Evolutionary conservation across 2,888 invertebrate species (phyloP).

Genomic region (Tineola bisselliella): DNA sequence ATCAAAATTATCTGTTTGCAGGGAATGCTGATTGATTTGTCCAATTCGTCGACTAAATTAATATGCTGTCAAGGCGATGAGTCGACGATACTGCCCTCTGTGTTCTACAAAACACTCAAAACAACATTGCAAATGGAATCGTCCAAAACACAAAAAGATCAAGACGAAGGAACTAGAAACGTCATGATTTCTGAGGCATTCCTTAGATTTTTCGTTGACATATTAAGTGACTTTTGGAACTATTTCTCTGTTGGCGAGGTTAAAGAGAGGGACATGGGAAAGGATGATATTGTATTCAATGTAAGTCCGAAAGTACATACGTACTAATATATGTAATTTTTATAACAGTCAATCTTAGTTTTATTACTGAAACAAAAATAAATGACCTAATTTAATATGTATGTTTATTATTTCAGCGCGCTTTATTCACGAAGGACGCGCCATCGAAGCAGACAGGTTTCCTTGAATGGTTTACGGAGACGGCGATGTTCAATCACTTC

Average conservation of each 20-base stretch:
- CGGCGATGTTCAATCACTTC: constrained; percentile 85
- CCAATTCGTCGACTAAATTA: constrained; percentile 57
- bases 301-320: too few relatives aligned
- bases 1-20: too few relatives aligned
- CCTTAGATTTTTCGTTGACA: constrained; percentile 76
- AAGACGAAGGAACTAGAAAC: constrained; percentile 64
- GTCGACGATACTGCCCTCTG: constrained; percentile 75
- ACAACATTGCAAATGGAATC: constrained; percentile 57
- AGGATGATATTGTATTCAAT: constrained; percentile 46
- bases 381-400: too few relatives aligned
- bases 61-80: constrained; percentile 79
- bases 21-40: constrained; percentile 81
- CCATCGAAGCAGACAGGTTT: constrained; percentile 75
- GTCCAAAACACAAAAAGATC: constrained; percentile 40
- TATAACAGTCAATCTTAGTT: too few relatives aligned
- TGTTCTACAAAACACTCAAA: constrained; percentile 74
- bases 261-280: constrained; percentile 39
- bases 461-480: constrained; percentile 88
- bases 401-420: constrained; percentile 68
- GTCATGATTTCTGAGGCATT: constrained; percentile 83
- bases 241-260: constrained; percentile 44
- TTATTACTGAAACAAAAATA: too few relatives aligned
- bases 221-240: constrained; percentile 76
- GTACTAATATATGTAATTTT: too few relatives aligned
- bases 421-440: constrained; percentile 73